These are phyloP conservation scores for Lasioglossum villosulum DNA, from an alignment of 2,888 invertebrate species.

Conservation along the genomic window DNA sequence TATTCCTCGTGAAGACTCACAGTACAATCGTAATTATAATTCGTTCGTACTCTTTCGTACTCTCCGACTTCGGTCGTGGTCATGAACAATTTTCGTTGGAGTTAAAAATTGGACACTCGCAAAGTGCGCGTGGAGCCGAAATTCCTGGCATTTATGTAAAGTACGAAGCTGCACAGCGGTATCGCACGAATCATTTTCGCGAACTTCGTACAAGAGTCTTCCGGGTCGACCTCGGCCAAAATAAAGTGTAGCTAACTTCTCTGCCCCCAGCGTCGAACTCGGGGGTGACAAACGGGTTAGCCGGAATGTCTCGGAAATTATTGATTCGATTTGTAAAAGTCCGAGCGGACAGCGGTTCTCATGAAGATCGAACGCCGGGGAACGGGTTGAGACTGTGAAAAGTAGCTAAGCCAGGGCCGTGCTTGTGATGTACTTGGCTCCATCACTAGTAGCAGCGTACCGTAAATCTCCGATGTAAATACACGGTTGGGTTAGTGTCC, in stretches of 20 bases:
- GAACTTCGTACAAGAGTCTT: not conserved
- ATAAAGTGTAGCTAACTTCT: not conserved
- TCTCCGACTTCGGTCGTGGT: no score
- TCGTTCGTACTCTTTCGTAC: no score
- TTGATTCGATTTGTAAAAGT: slow-evolving; percentile 13
- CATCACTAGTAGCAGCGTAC: slow-evolving; percentile 54
- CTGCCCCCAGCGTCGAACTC: not conserved
- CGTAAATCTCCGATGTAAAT: slow-evolving; percentile 72
- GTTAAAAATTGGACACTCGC: no score
- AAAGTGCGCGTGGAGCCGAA: no score
- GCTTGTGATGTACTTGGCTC: not conserved
- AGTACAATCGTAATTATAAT: no score
- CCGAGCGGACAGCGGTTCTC: slow-evolving; percentile 1
- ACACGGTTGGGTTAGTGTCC: slow-evolving; percentile 60
- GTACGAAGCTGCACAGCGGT: no score
- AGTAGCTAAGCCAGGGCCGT: not conserved
- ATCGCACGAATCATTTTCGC: not conserved
- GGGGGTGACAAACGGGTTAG: not conserved
- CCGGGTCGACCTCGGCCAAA: not conserved
- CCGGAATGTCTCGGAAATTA: not conserved
- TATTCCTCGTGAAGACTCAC: no score
- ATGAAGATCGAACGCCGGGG: slow-evolving; percentile 27
- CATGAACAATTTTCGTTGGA: no score
- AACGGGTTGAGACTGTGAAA: not conserved
- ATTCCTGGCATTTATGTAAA: no score